Evolutionary conservation across 2,113 vertebrate genomes (phyloP), one percentile per base, ranked within the genome.

Genomic region (Poeciliopsis occidentalis): DNA sequence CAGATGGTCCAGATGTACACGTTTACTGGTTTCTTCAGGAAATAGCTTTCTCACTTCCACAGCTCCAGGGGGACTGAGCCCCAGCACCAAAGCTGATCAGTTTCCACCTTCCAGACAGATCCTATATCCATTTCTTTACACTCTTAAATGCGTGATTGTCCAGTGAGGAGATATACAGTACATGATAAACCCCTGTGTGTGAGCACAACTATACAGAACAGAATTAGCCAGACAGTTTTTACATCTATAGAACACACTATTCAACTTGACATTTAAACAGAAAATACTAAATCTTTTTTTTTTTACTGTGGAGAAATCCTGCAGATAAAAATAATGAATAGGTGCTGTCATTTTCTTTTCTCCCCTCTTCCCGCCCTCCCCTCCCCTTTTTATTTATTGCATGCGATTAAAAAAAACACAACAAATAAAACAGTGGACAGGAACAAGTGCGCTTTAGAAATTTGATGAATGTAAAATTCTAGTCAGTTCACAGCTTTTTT

Each of bases 151-250:
- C 78, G 85, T 93, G 92, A 93, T 93, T 93, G 92, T 93, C 92
- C 92, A 91, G 89, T 93, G 90, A 92, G 86, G 90, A 89, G 85
- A 90, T 93, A 88, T 92, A 93, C 92, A 93, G 92, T 93, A 93
- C 92, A 89, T 91, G 91, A 93, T 93, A 91, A 91, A 93, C 89
- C 92, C 93, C 91, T 93, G 91, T 92, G 87, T 87, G 90, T 90
- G 83, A 89, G 91, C 90, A 93, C 85, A 62, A 91, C 87, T 92
- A 92, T 91, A 91, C 88, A 87, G 92, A 91, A 92, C 90, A 92
- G 86, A 90, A 88, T 88, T 86, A 92, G 90, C 88, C 89, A 93
- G 87, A 92, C 85, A 86, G 83, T 92, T 93, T 94, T 79, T 92
- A 95, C 93, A 94, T 85, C 85, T 90, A 93, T 88, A 90, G 84